These are phyloP conservation scores for Megalonaias nervosa DNA, from an alignment of 1,140 invertebrate genomes.

Conservation along the genomic window DNA sequence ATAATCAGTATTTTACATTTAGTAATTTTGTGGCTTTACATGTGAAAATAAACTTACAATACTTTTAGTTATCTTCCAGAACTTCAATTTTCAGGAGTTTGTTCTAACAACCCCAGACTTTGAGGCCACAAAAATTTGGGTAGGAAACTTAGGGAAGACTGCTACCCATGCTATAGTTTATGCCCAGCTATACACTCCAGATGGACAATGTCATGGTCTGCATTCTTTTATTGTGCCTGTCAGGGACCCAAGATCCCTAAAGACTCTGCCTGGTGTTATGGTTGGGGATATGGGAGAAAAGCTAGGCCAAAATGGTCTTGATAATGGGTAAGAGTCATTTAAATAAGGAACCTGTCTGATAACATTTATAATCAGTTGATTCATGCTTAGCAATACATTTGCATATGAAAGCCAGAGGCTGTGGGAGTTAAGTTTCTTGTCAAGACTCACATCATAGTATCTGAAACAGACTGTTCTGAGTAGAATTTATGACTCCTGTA, in stretches of 20 bases:
- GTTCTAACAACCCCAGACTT: conserved; percentile 93
- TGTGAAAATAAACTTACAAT: no score
- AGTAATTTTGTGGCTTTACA: no score
- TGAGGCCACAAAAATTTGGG: conserved; percentile 97
- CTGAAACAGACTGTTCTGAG: no score
- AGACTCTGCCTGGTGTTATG: conserved; percentile 82
- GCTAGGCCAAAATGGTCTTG: conserved; percentile 88
- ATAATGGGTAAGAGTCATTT: conserved; percentile 81
- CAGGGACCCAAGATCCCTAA: conserved; percentile 82
- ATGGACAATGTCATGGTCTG: conserved; percentile 87
- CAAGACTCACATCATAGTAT: no score
- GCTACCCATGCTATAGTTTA: conserved; percentile 91
- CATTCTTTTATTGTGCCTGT: conserved; percentile 90
- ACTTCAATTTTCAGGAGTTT: conserved; percentile 79
- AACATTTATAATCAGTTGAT: no score
- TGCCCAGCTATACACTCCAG: conserved; percentile 88
- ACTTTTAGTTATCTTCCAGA: no score
- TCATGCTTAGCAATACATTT: no score
- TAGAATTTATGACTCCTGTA: no score
- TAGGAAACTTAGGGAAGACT: conserved; percentile 79
- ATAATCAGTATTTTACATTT: no score
- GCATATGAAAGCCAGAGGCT: no score
- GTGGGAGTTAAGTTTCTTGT: no score
- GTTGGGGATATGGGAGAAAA: conserved; percentile 93
- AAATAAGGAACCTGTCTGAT: no score